Conservation (phyloP, 1,140 invertebrate species). For the Oedothorax gibbosus region DNA sequence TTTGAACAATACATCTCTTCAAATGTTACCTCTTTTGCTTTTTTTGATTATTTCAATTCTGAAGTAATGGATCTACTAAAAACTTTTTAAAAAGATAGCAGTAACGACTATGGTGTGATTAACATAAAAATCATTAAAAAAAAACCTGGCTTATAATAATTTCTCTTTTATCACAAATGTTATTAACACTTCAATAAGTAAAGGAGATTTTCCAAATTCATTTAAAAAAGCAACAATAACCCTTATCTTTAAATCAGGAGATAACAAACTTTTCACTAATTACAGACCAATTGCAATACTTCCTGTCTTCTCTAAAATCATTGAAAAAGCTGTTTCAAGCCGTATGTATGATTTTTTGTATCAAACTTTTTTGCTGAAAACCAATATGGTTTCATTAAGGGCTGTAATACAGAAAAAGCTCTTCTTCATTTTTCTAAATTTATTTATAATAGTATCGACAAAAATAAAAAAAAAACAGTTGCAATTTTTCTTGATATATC, state of each 20-base stretch:
- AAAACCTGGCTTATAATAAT: background rate
- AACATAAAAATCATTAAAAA: background rate
- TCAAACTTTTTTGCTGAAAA: background rate
- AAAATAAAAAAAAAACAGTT: too few species aligned
- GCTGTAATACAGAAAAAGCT: background rate
- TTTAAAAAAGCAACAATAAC: background rate
- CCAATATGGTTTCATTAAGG: background rate
- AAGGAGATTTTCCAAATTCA: background rate
- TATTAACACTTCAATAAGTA: background rate
- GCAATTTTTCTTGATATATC: background rate
- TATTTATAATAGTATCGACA: background rate
- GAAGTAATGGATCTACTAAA: too few species aligned
- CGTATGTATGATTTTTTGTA: background rate
- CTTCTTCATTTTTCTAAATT: background rate
- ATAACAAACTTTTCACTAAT: background rate
- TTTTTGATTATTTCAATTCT: background rate
- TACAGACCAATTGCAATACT: slow-evolving; percentile 11
- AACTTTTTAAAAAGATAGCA: background rate
- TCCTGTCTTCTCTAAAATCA: slow-evolving; percentile 12
- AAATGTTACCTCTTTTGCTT: background rate
- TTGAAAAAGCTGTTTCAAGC: background rate
- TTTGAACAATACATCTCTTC: background rate
- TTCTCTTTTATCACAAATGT: background rate
- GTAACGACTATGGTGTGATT: background rate
- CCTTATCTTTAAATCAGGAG: background rate